Evolutionary conservation across 2,113 vertebrate species (phyloP).

Genomic region (Corythornis cristatus): DNA sequence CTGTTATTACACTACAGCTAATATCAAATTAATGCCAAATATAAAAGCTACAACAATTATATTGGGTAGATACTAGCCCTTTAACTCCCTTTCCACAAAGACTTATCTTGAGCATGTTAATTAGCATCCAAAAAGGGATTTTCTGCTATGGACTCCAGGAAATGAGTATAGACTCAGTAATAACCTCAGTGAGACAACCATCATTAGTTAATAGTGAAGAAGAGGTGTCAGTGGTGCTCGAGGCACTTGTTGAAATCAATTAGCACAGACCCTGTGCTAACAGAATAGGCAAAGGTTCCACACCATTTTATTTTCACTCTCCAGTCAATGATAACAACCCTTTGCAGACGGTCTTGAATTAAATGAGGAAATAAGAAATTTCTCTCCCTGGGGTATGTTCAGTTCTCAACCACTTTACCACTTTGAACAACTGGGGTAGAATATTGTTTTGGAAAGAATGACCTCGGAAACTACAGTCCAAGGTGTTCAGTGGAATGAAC

Average conservation of each 20-base stretch:
- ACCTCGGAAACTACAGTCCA: background rate
- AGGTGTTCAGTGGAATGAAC: background rate
- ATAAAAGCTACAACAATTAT: background rate
- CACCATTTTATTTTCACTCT: background rate
- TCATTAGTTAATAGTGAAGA: slow-evolving; percentile 20
- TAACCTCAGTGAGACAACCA: background rate
- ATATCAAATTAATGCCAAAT: background rate
- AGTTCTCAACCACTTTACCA: background rate
- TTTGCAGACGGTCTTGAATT: background rate
- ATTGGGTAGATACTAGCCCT: background rate
- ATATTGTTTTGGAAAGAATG: background rate
- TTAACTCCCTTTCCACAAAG: background rate
- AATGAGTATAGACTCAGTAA: background rate
- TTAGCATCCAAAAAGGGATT: background rate
- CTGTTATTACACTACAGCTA: background rate
- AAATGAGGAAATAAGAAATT: background rate
- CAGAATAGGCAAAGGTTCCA: background rate
- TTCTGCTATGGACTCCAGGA: slow-evolving; percentile 9
- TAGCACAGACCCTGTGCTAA: background rate
- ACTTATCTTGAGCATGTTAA: background rate
- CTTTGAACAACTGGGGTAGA: background rate
- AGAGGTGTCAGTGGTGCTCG: slow-evolving; percentile 20
- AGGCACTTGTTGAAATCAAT: slow-evolving; percentile 27
- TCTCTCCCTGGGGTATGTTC: background rate
- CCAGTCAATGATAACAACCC: background rate